Evolutionary conservation across 2,113 vertebrate genomes (phyloP).

Genomic region (Larimichthys crocea): DNA sequence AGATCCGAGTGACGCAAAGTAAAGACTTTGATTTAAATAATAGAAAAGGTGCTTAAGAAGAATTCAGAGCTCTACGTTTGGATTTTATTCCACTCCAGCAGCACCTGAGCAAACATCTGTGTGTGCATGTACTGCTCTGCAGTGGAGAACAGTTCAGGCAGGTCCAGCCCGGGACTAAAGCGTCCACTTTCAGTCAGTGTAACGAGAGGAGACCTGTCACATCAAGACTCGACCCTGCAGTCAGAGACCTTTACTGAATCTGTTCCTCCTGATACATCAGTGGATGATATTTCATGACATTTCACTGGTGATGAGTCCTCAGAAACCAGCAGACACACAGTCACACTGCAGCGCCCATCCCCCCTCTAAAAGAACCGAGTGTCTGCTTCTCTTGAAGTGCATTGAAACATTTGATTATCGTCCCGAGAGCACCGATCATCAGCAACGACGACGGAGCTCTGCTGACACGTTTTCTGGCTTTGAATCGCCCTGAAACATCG

Average conservation of each 20-base stretch:
- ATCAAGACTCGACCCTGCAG: background rate
- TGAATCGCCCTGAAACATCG: slow-evolving; percentile 26
- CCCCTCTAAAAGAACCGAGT: background rate
- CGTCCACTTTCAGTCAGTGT: slow-evolving; percentile 37
- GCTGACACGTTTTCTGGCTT: slow-evolving; percentile 33
- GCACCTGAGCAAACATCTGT: slow-evolving; percentile 4
- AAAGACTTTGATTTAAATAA: slow-evolving; percentile 28
- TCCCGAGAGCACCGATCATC: slow-evolving; percentile 35
- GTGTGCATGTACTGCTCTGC: background rate
- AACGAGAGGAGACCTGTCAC: background rate
- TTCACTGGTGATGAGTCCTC: slow-evolving; percentile 18
- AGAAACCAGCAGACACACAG: background rate
- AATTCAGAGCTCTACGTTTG: background rate
- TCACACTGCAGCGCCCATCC: background rate
- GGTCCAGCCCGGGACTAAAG: background rate
- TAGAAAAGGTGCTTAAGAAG: slow-evolving; percentile 32
- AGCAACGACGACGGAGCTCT: background rate
- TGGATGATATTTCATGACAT: background rate
- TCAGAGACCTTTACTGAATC: background rate
- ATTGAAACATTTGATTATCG: slow-evolving; percentile 50
- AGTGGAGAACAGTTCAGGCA: background rate
- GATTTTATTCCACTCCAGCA: slow-evolving; percentile 5
- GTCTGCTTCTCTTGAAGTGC: slow-evolving; percentile 39
- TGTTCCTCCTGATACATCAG: background rate
- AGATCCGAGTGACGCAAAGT: background rate